phyloP scores from a whole-genome alignment of 2,888 invertebrate genomes.

The Coremacera marginata region DNA sequence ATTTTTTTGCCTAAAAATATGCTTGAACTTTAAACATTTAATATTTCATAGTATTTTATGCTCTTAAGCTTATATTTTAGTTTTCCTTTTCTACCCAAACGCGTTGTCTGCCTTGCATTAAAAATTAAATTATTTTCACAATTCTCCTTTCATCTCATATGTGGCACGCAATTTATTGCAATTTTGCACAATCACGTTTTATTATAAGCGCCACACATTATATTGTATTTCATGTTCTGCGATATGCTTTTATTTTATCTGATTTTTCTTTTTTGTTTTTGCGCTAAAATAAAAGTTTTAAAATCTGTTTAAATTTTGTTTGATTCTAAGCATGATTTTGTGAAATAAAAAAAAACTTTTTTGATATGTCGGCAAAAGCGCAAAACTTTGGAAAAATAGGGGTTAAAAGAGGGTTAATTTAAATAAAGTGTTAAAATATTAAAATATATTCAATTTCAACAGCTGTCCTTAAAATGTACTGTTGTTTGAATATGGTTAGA shows the following conservation, averaged over 20 bases:
- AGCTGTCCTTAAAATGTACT: too few species aligned
- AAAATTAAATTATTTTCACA: conserved; percentile 10
- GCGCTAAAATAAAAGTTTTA: not conserved
- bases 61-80: too few species aligned
- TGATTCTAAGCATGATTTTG: not conserved
- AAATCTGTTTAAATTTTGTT: too few species aligned
- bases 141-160: not conserved
- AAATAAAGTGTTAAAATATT: too few species aligned
- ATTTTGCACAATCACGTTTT: conserved; percentile 8
- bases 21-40: too few species aligned
- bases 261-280: not conserved
- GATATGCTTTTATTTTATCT: not conserved
- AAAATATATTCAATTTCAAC: too few species aligned
- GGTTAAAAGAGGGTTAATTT: not conserved
- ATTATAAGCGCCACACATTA: not conserved
- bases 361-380: too few species aligned
- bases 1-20: too few species aligned
- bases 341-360: not conserved
- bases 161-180: conserved; percentile 7
- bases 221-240: not conserved
- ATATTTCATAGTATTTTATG: too few species aligned
- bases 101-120: not conserved
- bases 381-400: not conserved
- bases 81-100: too few species aligned
- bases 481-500: too few species aligned